Base-by-base conservation (phyloP, 2,888 invertebrate genomes). In the Nomada fabriciana region DNA sequence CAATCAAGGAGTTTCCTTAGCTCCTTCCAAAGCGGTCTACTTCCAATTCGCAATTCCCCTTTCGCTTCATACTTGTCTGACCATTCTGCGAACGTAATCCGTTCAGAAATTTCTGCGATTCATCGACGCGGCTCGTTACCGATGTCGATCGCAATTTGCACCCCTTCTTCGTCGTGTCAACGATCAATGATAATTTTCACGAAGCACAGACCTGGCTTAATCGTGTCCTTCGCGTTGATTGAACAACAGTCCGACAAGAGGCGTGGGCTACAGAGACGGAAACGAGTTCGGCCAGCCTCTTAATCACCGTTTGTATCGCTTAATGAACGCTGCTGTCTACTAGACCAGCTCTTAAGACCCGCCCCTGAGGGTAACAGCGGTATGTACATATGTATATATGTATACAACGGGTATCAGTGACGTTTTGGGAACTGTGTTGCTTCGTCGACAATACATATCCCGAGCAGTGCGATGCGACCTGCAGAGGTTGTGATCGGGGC, bases 221-320 rank as follows among this genome's bases (percentile, higher is more conserved):
- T 72, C 52, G 43, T n/a, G 25, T 65, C 9, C 25, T 47, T 47
- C 42, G 47, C 25, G 15, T 18, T 63, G 68, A 77, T 77, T 63
- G 72, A 57, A 47, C 77, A 47, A 36, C 71, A 50, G 18, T 20
- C 50, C 42, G 72, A 77, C 63, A 68, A 61, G 29, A 25, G 47
- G 23, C 53, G 43, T 25, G 13, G n/a, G 43, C 50, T 69, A 47
- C 13, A 42, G 61, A 42, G 3, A 29, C 47, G 55, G 20, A 60
- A 79, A 83, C 82, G 83, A 85, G 64, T 85, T 67, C 47, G 74
- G 70, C 53, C 70, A 74, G 70, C 57, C 71, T 70, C 74, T 76
- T 88, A 87, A 88, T 83, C 83, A 89, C 84, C 88, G 82, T 87
- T 85, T 84, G 85, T 88, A 85, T 85, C 83, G 84, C 80, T 85